Base-by-base conservation (phyloP, 2,113 vertebrate genomes). In the Heterochromis multidens region DNA sequence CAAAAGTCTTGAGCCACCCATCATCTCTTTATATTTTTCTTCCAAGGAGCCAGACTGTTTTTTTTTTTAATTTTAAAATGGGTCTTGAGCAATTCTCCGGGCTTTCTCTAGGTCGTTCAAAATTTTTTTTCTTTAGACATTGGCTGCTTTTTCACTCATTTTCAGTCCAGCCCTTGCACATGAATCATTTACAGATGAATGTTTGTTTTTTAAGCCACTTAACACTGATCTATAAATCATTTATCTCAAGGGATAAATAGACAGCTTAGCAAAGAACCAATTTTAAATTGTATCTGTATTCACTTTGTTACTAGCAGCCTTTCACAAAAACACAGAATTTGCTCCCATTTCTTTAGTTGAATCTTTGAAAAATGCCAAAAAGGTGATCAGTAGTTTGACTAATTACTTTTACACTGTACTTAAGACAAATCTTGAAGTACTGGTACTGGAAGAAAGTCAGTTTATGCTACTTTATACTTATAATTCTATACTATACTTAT, bases 311-410 rank as follows among this genome's bases (percentile, higher is more conserved):
- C 35, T 5, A 67, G n/a, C n/a, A 0, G 16, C 65, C 65, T 49
- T 23, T 29, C 40, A 19, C 5, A 29, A 72, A 29, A 70, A 72
- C 7, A 0, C 0, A 0, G n/a, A 13, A 49, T 21, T 49, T 72
- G 19, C 14, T 27, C 19, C 16, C 19, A 2, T 2, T 0, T 13
- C 10, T 72, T 72, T 29, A 13, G 67, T 49, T 0, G 2, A 49
- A 72, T 13, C 0, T 72, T 29, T 29, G 3, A 49, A 49, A 72
- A 72, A 72, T 0, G 67, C 9, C 43, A 72, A 72, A n/a, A n/a
- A n/a, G n/a, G n/a, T n/a, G n/a, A n/a, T n/a, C n/a, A n/a, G n/a
- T n/a, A n/a, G n/a, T n/a, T n/a, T n/a, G n/a, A n/a, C n/a, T n/a
- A n/a, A n/a, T n/a, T n/a, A n/a, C n/a, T n/a, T n/a, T n/a, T n/a